phyloP scores from a whole-genome alignment of 2,888 invertebrate species.

The Eilema caniola region DNA sequence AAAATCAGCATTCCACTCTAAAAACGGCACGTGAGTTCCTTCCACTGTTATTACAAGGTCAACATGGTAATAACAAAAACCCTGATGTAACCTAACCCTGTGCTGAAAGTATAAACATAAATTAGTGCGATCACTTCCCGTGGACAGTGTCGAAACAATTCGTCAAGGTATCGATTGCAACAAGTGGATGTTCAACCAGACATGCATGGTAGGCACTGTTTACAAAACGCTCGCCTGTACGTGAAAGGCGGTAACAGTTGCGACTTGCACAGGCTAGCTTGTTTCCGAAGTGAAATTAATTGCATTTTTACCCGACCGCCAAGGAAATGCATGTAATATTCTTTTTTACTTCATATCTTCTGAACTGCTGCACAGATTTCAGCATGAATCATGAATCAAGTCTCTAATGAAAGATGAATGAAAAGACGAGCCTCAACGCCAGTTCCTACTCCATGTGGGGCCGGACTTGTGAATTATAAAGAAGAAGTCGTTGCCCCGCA shows the following conservation, averaged over 20 bases:
- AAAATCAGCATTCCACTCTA: background rate
- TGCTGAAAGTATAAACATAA: background rate
- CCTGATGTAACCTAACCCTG: background rate
- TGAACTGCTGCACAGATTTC: too few species aligned
- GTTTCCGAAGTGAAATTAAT: background rate
- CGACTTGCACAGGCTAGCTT: background rate
- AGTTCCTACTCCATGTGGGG: too few species aligned
- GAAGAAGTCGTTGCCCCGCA: too few species aligned
- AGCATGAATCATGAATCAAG: too few species aligned
- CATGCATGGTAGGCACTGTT: background rate
- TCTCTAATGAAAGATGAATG: too few species aligned
- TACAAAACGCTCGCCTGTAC: background rate
- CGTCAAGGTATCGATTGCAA: constrained; percentile 12
- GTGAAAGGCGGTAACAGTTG: background rate
- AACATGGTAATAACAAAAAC: background rate
- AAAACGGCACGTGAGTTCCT: background rate
- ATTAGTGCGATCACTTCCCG: constrained; percentile 6
- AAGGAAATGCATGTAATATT: too few species aligned
- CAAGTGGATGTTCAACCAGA: constrained; percentile 12
- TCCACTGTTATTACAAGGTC: background rate
- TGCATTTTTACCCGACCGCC: background rate
- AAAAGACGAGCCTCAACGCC: too few species aligned
- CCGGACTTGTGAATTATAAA: too few species aligned
- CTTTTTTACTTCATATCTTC: too few species aligned
- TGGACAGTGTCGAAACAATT: background rate